Evolutionary conservation across 2,113 vertebrate species (phyloP), one percentile per base, ranked within the genome.

Genomic region (Paratilapia polleni): DNA sequence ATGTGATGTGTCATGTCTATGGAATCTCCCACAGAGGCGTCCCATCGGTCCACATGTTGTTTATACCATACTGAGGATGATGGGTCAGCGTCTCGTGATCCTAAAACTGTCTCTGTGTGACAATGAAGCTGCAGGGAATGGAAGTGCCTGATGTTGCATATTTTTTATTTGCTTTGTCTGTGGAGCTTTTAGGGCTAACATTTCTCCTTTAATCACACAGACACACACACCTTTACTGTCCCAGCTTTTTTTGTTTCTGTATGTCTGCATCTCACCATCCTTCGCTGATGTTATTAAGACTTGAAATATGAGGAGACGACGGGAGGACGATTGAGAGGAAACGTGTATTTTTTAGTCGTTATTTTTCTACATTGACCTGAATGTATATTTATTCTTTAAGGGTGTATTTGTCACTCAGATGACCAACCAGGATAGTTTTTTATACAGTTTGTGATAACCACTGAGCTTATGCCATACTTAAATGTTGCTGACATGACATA

Each of bases 311-410:
- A 78, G 41, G 20, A 86, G 34, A 75, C 4, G 63, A 1, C 22
- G 5, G 56, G 43, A 52, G 59, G 56, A 78, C 3, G 68, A 19
- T 1, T 34, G 86, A 85, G 43, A 38, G 58, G 62, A 81, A 77
- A 79, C 28, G n/a, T 77, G 74, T 73, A 73, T 89, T 91, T 90
- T 90, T 61, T 81, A 77, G 74, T 78, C 52, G 13, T 92, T 90
- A 87, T 94, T 94, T 95, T 95, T 95, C 83, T 95, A 93, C 84
- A 88, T 88, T 77, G 75, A 94, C 82, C 78, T 93, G 94, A 95
- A 95, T 95, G 94, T 95, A 93, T 92, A 93, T 93, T 93, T 92
- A 93, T 89, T 92, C 90, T 92, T 81, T 81, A 26, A 83, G 73
- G 54, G 82, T 94, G 78, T 92, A 77, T 81, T 87, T 83, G 82